Percentiles rank a stretch among this genome's conserved stretches.
Conservation (phyloP, 2,797 vertebrate genomes). For the Microcaecilia unicolor region DNA sequence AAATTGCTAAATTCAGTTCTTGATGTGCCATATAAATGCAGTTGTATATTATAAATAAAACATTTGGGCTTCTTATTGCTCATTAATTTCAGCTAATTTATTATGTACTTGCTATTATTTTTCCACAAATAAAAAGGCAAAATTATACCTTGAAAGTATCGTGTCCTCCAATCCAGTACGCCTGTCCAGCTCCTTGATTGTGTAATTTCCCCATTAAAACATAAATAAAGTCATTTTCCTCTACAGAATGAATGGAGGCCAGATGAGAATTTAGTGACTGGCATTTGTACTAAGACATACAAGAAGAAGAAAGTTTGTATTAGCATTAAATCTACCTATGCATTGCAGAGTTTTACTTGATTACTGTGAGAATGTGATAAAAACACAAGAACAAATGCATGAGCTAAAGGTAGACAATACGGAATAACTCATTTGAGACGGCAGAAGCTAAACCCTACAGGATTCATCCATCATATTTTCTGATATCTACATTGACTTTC, state of each 20-base stretch:
- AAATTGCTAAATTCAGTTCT: too few species aligned
- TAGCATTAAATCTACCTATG: too few species aligned
- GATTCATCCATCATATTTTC: neutral
- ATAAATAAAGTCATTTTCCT: conserved; percentile 8
- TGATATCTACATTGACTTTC: neutral
- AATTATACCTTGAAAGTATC: neutral
- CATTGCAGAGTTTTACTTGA: neutral
- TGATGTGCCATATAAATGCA: too few species aligned
- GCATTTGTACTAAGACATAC: too few species aligned
- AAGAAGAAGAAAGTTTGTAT: too few species aligned
- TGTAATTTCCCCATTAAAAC: neutral
- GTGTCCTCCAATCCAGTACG: conserved; percentile 4
- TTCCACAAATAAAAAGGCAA: neutral
- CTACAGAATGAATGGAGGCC: neutral
- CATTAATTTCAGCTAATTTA: too few species aligned
- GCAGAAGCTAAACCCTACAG: too few species aligned
- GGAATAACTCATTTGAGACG: neutral
- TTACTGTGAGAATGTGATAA: neutral
- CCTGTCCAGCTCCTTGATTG: neutral
- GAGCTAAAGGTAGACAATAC: too few species aligned
- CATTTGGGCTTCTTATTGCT: too few species aligned
- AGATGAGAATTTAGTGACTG: neutral
- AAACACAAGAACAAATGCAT: neutral
- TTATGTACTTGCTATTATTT: too few species aligned
- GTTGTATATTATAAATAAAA: too few species aligned